These are phyloP conservation scores for Tretioscincus oriximinensis DNA, from an alignment of 2,113 vertebrate species.

Conservation along the genomic window DNA sequence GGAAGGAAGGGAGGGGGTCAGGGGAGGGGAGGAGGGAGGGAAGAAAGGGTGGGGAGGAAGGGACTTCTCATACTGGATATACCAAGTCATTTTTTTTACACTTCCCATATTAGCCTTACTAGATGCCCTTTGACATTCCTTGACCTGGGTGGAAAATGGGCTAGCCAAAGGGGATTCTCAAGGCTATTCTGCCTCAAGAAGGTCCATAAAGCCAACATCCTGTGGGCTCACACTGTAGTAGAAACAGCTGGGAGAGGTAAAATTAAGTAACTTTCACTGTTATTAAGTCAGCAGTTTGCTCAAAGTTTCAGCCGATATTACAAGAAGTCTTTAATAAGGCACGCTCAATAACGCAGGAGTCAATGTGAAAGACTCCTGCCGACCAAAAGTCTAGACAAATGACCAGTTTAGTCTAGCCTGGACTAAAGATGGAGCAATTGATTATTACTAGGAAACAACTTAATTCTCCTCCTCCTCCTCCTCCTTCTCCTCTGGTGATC, in stretches of 20 bases:
- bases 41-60: no score
- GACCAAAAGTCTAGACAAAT: constrained; percentile 54
- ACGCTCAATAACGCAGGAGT: constrained; percentile 36
- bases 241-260: constrained; percentile 35
- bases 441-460: constrained; percentile 42
- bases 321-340: constrained; percentile 31
- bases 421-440: constrained; percentile 40
- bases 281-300: constrained; percentile 39
- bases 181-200: not conserved
- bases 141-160: not conserved
- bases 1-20: no score
- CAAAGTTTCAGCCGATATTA: constrained; percentile 39
- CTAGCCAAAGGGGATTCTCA: not conserved
- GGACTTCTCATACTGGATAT: not conserved
- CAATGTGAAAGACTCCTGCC: constrained; percentile 31
- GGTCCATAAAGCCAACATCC: not conserved
- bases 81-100: no score
- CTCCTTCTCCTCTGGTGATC: constrained; percentile 15
- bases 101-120: no score
- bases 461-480: constrained; percentile 28
- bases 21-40: no score
- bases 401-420: constrained; percentile 49
- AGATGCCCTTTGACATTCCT: not conserved
- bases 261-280: constrained; percentile 40
- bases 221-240: not conserved